Evolutionary conservation across 2,797 vertebrate species (phyloP), one percentile per base, ranked within the genome.

Genomic region (Dromococcyx pavoninus): DNA sequence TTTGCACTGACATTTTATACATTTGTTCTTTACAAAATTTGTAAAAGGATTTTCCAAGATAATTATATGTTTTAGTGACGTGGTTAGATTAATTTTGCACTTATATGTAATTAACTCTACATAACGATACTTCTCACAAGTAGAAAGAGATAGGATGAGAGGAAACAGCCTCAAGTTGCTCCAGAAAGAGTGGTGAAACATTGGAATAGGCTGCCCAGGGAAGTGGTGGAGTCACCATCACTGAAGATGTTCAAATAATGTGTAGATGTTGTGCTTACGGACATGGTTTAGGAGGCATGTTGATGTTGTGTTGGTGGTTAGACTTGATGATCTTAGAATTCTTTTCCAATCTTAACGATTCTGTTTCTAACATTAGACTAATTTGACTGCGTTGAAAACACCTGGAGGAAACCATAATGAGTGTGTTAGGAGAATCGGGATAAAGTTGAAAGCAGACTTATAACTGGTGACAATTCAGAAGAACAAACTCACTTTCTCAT

Each of bases 71-170:
- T 93, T 66, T 89, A 96, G 91, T 94, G 41, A 81, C 17, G 11
- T 91, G 82, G 79, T 96, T 95, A 93, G 37, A 89, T 88, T 95
- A 96, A 94, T 96, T 94, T 94, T 94, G 6, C 58, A 89, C 58
- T 97, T 93, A 94, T 25, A 88, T 11, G 10, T 74, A 92, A 96
- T 92, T 95, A 95, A 65, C 27, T 97, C 37, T 76, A 83, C 32
- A 74, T 94, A 89, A 23, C 46, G 48, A 48, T 12, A 48, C 46
- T 48, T 48, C 21, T 48, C 22, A 46, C 46, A 48, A 48, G 46
- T 48, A 48, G 23, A 10, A 48, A 48, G 46, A 23, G 46, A 48
- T 24, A 23, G 10, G 46, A 24, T 24, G 22, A 48, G 46, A 48
- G 46, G 46, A 23, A 48, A 48, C 48, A 21, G 46, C 46, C 11